Evolutionary conservation across 2,113 vertebrate genomes (phyloP).

Genomic region (Mustela lutreola): DNA sequence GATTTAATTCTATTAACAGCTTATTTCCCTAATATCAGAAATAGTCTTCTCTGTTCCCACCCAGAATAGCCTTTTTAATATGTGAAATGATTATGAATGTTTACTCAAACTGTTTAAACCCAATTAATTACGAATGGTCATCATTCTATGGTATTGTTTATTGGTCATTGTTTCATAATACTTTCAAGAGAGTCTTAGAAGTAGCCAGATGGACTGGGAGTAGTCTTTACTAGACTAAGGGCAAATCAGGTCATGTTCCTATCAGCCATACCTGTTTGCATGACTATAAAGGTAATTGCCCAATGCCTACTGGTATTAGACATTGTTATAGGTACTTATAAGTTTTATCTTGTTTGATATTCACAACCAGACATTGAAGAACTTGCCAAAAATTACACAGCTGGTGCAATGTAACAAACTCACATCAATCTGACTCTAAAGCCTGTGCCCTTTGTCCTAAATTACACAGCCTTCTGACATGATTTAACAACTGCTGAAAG

Average conservation of each 20-base stretch:
- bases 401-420: neutral
- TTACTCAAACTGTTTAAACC: slow-evolving; percentile 8
- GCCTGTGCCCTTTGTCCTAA: neutral
- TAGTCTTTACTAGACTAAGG: neutral
- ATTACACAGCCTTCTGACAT: neutral
- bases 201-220: neutral
- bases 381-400: neutral
- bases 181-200: slow-evolving; percentile 11
- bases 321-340: neutral
- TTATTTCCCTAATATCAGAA: neutral
- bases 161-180: neutral
- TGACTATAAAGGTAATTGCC: neutral
- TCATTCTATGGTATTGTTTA: neutral
- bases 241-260: neutral
- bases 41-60: neutral
- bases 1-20: neutral
- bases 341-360: neutral
- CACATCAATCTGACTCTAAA: neutral
- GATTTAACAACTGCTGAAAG: slow-evolving; percentile 1
- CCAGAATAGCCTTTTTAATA: neutral
- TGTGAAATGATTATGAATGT: slow-evolving; percentile 15
- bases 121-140: neutral
- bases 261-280: neutral
- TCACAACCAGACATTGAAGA: neutral
- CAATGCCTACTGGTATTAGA: neutral